Conservation (phyloP, 2,888 invertebrate genomes). For the Harpalus rufipes region DNA sequence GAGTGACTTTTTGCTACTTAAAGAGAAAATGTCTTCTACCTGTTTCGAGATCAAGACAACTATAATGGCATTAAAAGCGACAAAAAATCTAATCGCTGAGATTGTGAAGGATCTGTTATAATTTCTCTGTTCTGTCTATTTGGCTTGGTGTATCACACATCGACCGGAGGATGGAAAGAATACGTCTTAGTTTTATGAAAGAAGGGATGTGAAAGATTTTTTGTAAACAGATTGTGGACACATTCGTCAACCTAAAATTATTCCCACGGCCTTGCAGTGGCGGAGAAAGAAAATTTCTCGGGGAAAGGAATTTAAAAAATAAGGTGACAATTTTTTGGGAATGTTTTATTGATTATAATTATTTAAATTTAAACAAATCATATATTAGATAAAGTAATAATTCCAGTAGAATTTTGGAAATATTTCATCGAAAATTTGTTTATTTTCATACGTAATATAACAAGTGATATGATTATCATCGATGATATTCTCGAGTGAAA, state of each 20-base stretch:
- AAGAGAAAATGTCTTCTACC: constrained; percentile 21
- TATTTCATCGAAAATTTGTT: no score
- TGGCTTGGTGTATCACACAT: constrained; percentile 25
- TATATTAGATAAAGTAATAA: no score
- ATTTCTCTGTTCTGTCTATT: constrained; percentile 45
- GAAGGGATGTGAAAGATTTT: constrained; percentile 33
- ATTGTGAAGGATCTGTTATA: constrained; percentile 22
- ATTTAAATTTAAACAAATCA: no score
- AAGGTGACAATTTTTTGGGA: no score
- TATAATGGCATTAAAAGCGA: constrained; percentile 35
- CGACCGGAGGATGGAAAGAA: constrained; percentile 11
- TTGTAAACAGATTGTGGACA: constrained; percentile 38
- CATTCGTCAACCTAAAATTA: constrained; percentile 26
- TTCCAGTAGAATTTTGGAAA: no score
- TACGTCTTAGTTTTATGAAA: constrained; percentile 30
- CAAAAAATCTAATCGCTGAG: constrained; percentile 28
- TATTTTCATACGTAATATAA: no score
- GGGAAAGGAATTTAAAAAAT: neutral
- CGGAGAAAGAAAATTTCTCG: neutral
- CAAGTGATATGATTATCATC: no score
- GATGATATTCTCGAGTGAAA: no score
- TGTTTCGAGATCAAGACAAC: constrained; percentile 3
- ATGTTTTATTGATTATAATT: no score
- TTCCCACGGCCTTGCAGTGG: constrained; percentile 44
- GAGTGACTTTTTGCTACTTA: constrained; percentile 37